Base-by-base conservation (phyloP, 92 coral and sea anemone genomes). In the Phenganax subtilis region DNA sequence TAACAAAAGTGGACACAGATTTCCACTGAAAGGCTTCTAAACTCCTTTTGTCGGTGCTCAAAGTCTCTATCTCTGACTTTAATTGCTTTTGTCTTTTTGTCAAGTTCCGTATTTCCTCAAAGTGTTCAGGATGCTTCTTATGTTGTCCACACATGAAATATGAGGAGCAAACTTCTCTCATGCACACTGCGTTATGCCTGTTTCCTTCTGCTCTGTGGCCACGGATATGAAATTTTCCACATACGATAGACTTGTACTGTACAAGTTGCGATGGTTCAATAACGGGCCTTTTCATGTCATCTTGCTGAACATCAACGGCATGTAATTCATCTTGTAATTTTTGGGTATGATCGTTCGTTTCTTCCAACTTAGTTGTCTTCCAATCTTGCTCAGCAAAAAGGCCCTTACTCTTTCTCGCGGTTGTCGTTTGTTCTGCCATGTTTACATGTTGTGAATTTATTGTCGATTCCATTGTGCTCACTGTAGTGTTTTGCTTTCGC, bases 21-120 rank as follows among this genome's bases (percentile, higher is more conserved):
- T 85, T 85, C 3, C 84, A 85, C 79, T 85, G 73, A 77, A 57
- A 85, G 44, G 80, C 80, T 65, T 85, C 88, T n/a, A 85, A 59
- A 81, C 75, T 85, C 10, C 70, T 60, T 51, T 68, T 57, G 55
- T 85, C 69, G 72, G 81, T 68, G 25, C 72, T 85, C 9, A 80
- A 76, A 29, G 72, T 71, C 58, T 85, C 80, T 11, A 85, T 37
- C 51, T 85, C 84, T 28, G 72, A 30, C 30, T 85, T 76, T 55
- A 80, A 54, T 16, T 80, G 73, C 75, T 77, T 85, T n/a, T 55
- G 87, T 44, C 30, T 30, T 68, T 68, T 68, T 3, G 53, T 68
- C 47, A 30, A 28, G 12, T 84, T 84, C 77, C 78, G 66, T 76
- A 84, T 76, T 78, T 64, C 71, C 77, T 68, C 84, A 84, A 76